These are phyloP conservation scores for Trichacis sp. DNA, from an alignment of 2,888 invertebrate species.

Conservation along the genomic window DNA sequence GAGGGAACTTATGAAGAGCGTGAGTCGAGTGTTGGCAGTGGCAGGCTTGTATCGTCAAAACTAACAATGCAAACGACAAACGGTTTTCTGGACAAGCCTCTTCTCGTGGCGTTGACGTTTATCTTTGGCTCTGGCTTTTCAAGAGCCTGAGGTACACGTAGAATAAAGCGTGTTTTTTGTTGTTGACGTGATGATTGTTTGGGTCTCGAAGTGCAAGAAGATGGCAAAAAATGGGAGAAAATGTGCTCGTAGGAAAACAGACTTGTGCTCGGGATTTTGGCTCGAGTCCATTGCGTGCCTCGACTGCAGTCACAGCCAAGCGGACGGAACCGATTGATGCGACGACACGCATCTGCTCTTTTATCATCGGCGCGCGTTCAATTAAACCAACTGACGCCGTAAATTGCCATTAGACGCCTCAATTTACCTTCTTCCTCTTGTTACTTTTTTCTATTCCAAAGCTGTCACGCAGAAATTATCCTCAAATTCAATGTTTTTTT, in stretches of 20 bases:
- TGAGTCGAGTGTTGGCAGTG: no score
- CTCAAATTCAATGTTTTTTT: no score
- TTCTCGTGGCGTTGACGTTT: no score
- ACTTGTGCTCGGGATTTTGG: conserved; percentile 39
- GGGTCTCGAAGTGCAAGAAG: conserved; percentile 30
- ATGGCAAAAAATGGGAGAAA: conserved; percentile 25
- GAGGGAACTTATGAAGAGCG: no score
- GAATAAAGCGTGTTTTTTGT: conserved; percentile 15
- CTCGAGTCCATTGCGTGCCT: conserved; percentile 49
- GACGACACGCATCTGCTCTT: conserved; percentile 9
- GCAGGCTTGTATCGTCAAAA: no score
- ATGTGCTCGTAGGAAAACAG: conserved; percentile 25
- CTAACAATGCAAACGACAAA: no score
- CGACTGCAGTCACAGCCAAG: conserved; percentile 43
- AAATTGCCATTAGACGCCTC: background rate
- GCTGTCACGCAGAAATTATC: no score
- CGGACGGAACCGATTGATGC: conserved; percentile 30
- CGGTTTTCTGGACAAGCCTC: no score
- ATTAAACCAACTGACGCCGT: conserved; percentile 2
- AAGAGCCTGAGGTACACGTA: no score
- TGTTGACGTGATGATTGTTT: conserved; percentile 39
- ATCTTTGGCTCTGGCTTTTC: no score
- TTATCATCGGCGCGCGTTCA: conserved; percentile 3
- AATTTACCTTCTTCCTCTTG: background rate
- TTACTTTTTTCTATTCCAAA: background rate